Evolutionary conservation across 2,113 vertebrate genomes (phyloP).

Genomic region (Pseudolaguvia tuberculata): DNA sequence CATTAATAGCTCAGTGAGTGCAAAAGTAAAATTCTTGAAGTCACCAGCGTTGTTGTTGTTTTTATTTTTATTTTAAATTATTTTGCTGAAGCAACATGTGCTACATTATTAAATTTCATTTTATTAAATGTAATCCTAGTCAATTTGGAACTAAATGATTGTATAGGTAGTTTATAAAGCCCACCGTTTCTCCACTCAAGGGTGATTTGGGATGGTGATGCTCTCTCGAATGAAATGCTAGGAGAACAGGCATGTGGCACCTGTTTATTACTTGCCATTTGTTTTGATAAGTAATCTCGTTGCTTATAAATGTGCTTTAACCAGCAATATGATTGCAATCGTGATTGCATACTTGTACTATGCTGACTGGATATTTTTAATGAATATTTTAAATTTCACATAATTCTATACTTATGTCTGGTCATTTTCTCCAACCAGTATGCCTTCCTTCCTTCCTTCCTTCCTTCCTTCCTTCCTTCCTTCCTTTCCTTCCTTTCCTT

Average conservation of each 20-base stretch:
- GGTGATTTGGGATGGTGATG: slow-evolving; percentile 9
- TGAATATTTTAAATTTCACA: background rate
- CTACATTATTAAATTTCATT: background rate
- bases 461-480: slow-evolving; percentile 46
- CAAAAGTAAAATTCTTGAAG: background rate
- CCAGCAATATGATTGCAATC: slow-evolving; percentile 11
- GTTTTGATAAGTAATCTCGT: background rate
- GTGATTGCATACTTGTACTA: slow-evolving; percentile 7
- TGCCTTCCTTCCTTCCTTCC: slow-evolving; percentile 59
- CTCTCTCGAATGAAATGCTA: slow-evolving; percentile 32
- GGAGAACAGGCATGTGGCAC: background rate
- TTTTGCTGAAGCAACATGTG: slow-evolving; percentile 18
- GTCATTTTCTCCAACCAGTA: slow-evolving; percentile 62
- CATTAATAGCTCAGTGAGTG: background rate
- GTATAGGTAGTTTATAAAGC: slow-evolving; percentile 44
- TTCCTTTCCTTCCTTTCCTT: too few relatives aligned
- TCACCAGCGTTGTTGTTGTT: slow-evolving; percentile 12
- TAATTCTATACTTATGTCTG: slow-evolving; percentile 44
- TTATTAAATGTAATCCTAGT: slow-evolving; percentile 12
- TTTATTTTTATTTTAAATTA: background rate
- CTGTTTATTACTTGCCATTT: slow-evolving; percentile 4
- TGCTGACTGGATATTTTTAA: background rate
- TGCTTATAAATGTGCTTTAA: slow-evolving; percentile 1
- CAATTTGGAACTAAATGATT: slow-evolving; percentile 21
- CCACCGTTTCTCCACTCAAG: slow-evolving; percentile 53